phyloP scores from a whole-genome alignment of 2,888 invertebrate genomes.

The Drosophila hamatofila region DNA sequence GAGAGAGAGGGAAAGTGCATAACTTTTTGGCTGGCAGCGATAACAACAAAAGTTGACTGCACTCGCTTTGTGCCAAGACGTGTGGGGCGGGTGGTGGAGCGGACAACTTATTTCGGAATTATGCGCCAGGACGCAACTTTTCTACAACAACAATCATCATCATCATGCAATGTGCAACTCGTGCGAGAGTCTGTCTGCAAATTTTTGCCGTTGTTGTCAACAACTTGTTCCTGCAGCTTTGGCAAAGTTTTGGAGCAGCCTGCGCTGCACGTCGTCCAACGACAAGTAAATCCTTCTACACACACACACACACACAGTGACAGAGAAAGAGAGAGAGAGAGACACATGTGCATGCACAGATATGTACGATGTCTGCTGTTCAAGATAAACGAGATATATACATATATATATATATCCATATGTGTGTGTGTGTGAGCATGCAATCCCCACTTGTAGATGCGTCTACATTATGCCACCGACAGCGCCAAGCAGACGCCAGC shows the following conservation, averaged over 20 bases:
- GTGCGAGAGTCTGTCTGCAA: conserved; percentile 24
- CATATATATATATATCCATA: not conserved
- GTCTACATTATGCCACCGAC: conserved; percentile 40
- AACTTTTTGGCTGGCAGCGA: conserved; percentile 64
- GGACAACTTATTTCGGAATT: conserved; percentile 64
- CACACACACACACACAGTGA: conserved; percentile 2
- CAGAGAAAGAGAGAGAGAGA: not conserved
- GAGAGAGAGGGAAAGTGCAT: not conserved
- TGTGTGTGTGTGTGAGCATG: not conserved
- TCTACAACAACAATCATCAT: conserved; percentile 15
- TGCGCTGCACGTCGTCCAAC: conserved; percentile 33
- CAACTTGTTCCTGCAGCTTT: conserved; percentile 47
- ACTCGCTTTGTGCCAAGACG: conserved; percentile 32
- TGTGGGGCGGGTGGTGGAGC: not conserved
- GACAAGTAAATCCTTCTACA: conserved; percentile 45
- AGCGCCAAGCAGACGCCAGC: conserved; percentile 26
- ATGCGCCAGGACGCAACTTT: conserved; percentile 66
- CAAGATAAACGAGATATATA: conserved; percentile 5
- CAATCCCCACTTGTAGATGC: conserved; percentile 26
- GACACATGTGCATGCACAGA: not conserved
- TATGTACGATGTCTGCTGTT: conserved; percentile 22
- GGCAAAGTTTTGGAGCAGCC: conserved; percentile 32
- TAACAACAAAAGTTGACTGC: conserved; percentile 72
- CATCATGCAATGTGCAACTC: conserved; percentile 21
- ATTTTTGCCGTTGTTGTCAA: conserved; percentile 58